phyloP scores from a whole-genome alignment of 2,113 vertebrate genomes.

The Tonatia bakeri region DNA sequence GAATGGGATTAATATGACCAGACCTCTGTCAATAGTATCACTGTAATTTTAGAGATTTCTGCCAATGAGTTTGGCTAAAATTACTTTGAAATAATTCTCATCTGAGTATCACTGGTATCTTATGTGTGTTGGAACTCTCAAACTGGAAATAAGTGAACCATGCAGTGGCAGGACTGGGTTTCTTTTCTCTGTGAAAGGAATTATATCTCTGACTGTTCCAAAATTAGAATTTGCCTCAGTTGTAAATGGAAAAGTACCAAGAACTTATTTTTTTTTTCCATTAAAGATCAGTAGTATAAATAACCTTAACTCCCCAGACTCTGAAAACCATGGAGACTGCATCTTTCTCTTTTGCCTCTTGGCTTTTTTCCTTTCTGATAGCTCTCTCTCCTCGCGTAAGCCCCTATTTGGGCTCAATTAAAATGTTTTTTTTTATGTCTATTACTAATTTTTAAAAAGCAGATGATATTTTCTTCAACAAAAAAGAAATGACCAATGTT shows the following conservation, averaged over 20 bases:
- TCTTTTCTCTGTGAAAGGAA: background rate
- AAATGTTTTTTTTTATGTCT: background rate
- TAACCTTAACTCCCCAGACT: background rate
- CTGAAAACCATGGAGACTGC: background rate
- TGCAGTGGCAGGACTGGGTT: background rate
- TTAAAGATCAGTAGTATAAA: background rate
- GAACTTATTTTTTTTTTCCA: background rate
- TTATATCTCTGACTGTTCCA: background rate
- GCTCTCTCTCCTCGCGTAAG: background rate
- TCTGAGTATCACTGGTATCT: background rate
- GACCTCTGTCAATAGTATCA: background rate
- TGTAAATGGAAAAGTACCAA: background rate
- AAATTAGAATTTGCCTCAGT: conserved; percentile 7
- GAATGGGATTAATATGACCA: background rate
- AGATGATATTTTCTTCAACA: background rate
- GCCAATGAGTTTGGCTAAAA: background rate
- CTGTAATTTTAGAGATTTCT: background rate
- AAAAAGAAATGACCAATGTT: background rate
- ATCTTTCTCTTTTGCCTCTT: background rate
- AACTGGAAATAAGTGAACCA: background rate
- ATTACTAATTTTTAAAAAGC: background rate
- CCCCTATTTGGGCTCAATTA: background rate
- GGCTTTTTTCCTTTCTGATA: background rate
- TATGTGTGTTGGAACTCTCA: background rate
- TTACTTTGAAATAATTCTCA: background rate